A percentile compares a stretch with the other conserved stretches of the same genome.
phyloP scores from a whole-genome alignment of 2,113 vertebrate genomes.

The Romanogobio albipinnatus region DNA sequence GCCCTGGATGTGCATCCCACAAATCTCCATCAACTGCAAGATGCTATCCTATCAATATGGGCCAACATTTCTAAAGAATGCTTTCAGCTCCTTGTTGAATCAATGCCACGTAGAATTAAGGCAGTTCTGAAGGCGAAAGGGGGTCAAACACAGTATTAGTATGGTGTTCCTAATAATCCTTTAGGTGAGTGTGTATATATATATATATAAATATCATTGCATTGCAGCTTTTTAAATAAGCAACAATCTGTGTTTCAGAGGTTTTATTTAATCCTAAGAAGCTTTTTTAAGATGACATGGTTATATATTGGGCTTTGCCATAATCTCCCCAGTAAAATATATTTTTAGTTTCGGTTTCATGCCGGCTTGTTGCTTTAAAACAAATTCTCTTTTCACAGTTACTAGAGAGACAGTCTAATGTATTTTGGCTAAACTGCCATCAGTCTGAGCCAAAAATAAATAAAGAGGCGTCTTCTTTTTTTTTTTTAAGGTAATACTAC shows the following conservation, averaged over 20 bases:
- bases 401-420: neutral
- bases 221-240: conserved; percentile 49
- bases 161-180: no score
- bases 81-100: no score
- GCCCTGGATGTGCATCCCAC: no score
- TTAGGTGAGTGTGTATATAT: no score
- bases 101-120: no score
- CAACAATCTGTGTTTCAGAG: conserved; percentile 54
- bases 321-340: conserved; percentile 53
- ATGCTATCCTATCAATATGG: no score
- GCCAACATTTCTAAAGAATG: no score
- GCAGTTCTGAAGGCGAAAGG: no score
- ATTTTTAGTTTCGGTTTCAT: conserved; percentile 44
- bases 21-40: no score
- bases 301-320: conserved; percentile 53
- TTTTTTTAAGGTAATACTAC: neutral
- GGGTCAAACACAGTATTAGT: no score
- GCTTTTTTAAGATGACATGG: conserved; percentile 63
- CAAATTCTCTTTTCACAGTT: neutral
- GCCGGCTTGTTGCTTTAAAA: neutral
- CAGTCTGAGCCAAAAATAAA: neutral
- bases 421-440: neutral
- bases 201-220: neutral
- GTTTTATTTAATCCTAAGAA: conserved; percentile 65
- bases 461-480: neutral